Evolutionary conservation across 2,888 invertebrate genomes (phyloP), one percentile per base, ranked within the genome.

Genomic region (Oegoconia quadripuncta): DNA sequence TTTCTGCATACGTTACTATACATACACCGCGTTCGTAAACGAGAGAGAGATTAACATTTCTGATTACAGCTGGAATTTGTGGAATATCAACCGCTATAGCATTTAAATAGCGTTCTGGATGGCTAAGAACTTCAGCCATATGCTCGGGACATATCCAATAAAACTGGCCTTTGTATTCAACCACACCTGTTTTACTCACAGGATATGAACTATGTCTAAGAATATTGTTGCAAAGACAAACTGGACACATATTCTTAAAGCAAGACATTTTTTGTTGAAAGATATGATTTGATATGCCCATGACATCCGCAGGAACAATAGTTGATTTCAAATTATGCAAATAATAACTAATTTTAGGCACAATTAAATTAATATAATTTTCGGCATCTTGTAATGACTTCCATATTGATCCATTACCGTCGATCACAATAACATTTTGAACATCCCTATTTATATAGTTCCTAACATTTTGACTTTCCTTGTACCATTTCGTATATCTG

Each of bases 121-220:
- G 44, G 17, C 68, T 56, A 13, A 87, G 46, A 43, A 91, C 90
- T 22, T 62, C 52, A 20, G 78, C 57, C 9, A 87, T 64, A 51
- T 93, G 92, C 14, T 81, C 65, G 0, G 62, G 35, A 52, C 93
- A 93, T 30, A 91, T 56, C 91, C 91, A 93, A 55, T 91, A 92
- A 63, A 87, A 90, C 33, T 69, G 57, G 18, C 83, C 66, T 43
- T 74, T 66, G 55, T 79, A 92, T 45, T 90, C 90, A 1, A 92
- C 74, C 33, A 91, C 55, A 4, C 91, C 90, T 28, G 78, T 79
- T 49, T 88, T 83, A 54, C 90, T 82, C 0, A 88, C 81, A 5
- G 89, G 88, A 29, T 70, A 74, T 0, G 77, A 78, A 37, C 86
- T 89, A 38, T 72, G 73, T 22, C 53, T 71, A 6, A 75, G 52